Conservation (phyloP, 2,888 invertebrate genomes). For the Morpho deidamia region DNA sequence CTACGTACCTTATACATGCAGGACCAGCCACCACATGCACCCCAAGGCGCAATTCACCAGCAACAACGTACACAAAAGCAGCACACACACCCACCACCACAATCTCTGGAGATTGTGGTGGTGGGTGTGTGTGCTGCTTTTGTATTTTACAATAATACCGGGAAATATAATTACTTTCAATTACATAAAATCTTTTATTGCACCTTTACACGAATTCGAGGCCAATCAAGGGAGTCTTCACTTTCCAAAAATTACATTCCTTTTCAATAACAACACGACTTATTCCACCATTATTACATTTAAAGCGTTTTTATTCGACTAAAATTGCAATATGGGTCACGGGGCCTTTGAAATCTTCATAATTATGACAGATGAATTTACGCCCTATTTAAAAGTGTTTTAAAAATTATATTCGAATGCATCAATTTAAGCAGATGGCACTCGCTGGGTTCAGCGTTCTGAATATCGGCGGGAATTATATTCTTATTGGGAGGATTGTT, state of each 20-base stretch:
- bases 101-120: too few relatives aligned
- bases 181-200: not conserved
- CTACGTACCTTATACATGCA: too few relatives aligned
- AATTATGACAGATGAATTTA: conserved; percentile 5
- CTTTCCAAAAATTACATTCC: conserved; percentile 42
- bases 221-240: conserved; percentile 27
- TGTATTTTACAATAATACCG: not conserved
- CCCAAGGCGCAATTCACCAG: too few relatives aligned
- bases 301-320: conserved; percentile 29
- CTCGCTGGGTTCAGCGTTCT: conserved; percentile 18
- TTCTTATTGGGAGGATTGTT: conserved; percentile 29
- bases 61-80: too few relatives aligned
- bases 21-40: too few relatives aligned
- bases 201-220: conserved; percentile 21
- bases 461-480: conserved; percentile 26
- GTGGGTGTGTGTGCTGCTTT: too few relatives aligned
- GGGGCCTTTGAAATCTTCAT: conserved; percentile 3
- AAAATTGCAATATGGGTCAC: conserved; percentile 29
- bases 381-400: conserved; percentile 3
- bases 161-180: not conserved
- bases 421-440: conserved; percentile 22
- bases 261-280: conserved; percentile 42
- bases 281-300: conserved; percentile 28
- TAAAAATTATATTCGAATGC: conserved; percentile 19
- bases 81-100: too few relatives aligned